A percentile compares a stretch with the other conserved stretches of the same genome.
phyloP scores from a whole-genome alignment of 1,140 invertebrate species.

The Matsumurasca onukii region DNA sequence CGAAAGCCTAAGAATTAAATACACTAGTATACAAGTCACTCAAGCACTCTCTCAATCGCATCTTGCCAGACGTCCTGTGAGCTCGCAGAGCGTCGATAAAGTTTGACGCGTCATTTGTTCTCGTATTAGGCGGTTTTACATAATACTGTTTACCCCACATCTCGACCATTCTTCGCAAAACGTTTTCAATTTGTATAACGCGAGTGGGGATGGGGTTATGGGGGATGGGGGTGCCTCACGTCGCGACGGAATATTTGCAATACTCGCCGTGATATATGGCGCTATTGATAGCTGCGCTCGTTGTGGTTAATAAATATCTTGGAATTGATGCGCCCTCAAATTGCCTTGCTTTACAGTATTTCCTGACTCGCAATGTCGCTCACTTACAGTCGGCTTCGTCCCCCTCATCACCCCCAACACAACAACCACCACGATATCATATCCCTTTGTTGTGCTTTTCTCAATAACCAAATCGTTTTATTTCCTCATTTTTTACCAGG shows the following conservation, averaged over 20 bases:
- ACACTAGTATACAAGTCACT: no score
- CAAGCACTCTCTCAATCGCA: no score
- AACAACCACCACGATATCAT: background rate
- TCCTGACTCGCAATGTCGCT: background rate
- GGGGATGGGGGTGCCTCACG: background rate
- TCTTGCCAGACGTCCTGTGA: no score
- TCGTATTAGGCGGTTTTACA: slow-evolving; percentile 30
- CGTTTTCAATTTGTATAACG: slow-evolving; percentile 29
- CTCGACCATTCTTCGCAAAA: slow-evolving; percentile 27
- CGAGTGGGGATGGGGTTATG: background rate
- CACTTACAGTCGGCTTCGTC: no score
- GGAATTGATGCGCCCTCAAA: background rate
- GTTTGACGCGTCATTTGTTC: slow-evolving; percentile 25
- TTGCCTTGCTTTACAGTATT: slow-evolving; percentile 16
- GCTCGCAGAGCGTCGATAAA: slow-evolving; percentile 20
- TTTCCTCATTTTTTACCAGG: background rate
- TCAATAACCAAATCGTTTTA: background rate
- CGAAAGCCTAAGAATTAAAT: no score
- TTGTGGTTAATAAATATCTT: slow-evolving; percentile 26
- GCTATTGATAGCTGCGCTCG: slow-evolving; percentile 17
- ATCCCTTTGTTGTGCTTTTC: slow-evolving; percentile 1
- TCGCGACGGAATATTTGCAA: slow-evolving; percentile 16
- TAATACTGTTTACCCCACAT: slow-evolving; percentile 16
- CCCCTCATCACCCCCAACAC: background rate
- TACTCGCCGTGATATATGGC: slow-evolving; percentile 21